A percentile compares a stretch with the other conserved stretches of the same genome.
phyloP scores from a whole-genome alignment of 1,140 invertebrate genomes.

The Ceratina japonica region DNA sequence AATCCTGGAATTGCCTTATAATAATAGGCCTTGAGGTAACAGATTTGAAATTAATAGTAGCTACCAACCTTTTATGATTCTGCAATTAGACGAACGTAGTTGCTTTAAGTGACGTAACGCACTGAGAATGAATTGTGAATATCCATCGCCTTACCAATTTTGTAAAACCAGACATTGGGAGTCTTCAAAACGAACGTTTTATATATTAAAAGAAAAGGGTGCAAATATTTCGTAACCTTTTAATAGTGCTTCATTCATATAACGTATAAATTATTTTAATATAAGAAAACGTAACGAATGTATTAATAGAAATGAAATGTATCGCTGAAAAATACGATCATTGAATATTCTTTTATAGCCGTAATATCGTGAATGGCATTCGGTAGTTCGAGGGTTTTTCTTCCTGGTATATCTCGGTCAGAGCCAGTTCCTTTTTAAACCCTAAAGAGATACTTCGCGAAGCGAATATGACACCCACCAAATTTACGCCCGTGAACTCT shows the following conservation, averaged over 20 bases:
- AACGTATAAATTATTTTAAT: neutral
- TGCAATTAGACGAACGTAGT: neutral
- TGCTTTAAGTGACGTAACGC: neutral
- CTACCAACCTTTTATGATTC: neutral
- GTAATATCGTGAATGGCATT: neutral
- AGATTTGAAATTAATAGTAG: neutral
- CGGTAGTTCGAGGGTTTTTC: conserved; percentile 19
- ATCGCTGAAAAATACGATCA: neutral
- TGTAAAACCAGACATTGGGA: neutral
- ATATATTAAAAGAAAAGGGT: neutral
- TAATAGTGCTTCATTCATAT: neutral
- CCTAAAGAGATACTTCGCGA: conserved; percentile 12
- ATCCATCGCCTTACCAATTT: neutral
- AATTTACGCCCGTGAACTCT: conserved; percentile 75
- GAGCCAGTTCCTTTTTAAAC: conserved; percentile 31
- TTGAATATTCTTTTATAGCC: neutral
- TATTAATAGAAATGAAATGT: neutral
- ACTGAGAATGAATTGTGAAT: neutral
- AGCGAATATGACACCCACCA: conserved; percentile 61
- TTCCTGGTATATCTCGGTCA: conserved; percentile 18
- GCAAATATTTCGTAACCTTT: neutral
- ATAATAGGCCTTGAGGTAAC: neutral
- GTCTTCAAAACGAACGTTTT: no score
- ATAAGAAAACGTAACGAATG: neutral
- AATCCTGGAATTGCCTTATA: neutral